phyloP scores from a whole-genome alignment of 2,113 vertebrate genomes.

The Pavo muticus region DNA sequence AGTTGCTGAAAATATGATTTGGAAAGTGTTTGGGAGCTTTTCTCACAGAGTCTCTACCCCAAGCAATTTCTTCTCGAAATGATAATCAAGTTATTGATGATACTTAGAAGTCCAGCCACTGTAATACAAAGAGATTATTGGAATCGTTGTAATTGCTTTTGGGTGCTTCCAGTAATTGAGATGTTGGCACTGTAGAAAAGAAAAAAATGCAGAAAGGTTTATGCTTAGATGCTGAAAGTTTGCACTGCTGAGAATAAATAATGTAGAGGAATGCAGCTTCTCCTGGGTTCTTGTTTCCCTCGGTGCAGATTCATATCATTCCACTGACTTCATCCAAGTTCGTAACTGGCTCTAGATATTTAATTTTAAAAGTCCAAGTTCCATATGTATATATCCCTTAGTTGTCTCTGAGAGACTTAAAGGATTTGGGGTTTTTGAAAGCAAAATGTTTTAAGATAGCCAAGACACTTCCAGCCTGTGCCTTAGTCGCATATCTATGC shows the following conservation, averaged over 20 bases:
- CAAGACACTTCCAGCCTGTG: background rate
- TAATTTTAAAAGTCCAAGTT: conserved; percentile 35
- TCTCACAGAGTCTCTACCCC: conserved; percentile 11
- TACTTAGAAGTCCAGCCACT: conserved; percentile 18
- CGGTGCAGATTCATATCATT: conserved; percentile 10
- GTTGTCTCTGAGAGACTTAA: background rate
- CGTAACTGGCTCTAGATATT: conserved; percentile 7
- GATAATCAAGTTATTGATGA: conserved; percentile 52
- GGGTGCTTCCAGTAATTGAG: conserved; percentile 53
- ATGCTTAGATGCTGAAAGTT: conserved; percentile 2
- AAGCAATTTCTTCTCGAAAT: conserved; percentile 41
- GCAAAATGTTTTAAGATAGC: background rate
- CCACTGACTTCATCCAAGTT: background rate
- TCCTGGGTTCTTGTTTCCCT: conserved; percentile 13
- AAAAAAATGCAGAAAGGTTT: conserved; percentile 21
- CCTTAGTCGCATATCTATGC: background rate
- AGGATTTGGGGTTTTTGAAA: conserved; percentile 36
- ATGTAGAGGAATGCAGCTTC: background rate
- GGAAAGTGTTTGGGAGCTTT: conserved; percentile 18
- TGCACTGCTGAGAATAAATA: conserved; percentile 29
- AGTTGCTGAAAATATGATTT: background rate
- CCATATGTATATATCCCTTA: background rate
- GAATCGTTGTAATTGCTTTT: conserved; percentile 47
- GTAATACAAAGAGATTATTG: conserved; percentile 41
- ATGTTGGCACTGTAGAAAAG: background rate